Evolutionary conservation across 2,797 vertebrate species (phyloP).

Genomic region (Enteromius afrohamiltoni): DNA sequence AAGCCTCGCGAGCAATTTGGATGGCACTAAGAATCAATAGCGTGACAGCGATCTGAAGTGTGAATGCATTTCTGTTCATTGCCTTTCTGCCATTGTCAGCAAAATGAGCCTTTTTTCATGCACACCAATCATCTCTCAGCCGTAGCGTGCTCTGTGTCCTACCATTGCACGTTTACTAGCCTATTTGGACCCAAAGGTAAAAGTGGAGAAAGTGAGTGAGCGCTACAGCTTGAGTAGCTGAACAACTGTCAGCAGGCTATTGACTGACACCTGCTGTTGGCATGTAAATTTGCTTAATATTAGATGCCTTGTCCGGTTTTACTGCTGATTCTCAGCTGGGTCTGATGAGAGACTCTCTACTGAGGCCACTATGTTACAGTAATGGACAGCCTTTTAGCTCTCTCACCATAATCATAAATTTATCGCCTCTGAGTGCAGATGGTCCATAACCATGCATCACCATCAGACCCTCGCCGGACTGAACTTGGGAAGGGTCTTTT

Average conservation of each 20-base stretch:
- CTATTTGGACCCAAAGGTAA: slow-evolving; percentile 39
- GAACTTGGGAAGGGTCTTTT: slow-evolving; percentile 69
- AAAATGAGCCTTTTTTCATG: slow-evolving; percentile 69
- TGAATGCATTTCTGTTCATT: slow-evolving; percentile 65
- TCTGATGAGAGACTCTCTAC: slow-evolving; percentile 73
- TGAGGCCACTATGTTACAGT: slow-evolving; percentile 81
- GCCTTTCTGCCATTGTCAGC: slow-evolving; percentile 72
- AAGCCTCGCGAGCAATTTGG: slow-evolving; percentile 69
- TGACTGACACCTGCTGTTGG: slow-evolving; percentile 66
- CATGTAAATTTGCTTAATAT: slow-evolving; percentile 67
- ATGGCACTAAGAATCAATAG: slow-evolving; percentile 77
- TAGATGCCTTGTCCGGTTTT: slow-evolving; percentile 62
- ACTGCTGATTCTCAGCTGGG: slow-evolving; percentile 62
- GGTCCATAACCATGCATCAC: slow-evolving; percentile 85
- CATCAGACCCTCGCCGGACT: slow-evolving; percentile 66
- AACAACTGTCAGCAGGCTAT: slow-evolving; percentile 60
- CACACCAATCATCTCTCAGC: slow-evolving; percentile 69
- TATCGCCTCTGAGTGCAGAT: slow-evolving; percentile 82
- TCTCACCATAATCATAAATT: slow-evolving; percentile 81
- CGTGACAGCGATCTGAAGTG: slow-evolving; percentile 62
- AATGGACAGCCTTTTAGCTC: slow-evolving; percentile 82
- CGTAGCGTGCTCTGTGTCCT: slow-evolving; percentile 58
- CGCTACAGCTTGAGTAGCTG: slow-evolving; percentile 51
- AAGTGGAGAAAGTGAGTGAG: slow-evolving; percentile 40
- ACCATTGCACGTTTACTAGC: slow-evolving; percentile 31